Conservation (phyloP, 2,888 invertebrate genomes). For the Girardia tigrina region DNA sequence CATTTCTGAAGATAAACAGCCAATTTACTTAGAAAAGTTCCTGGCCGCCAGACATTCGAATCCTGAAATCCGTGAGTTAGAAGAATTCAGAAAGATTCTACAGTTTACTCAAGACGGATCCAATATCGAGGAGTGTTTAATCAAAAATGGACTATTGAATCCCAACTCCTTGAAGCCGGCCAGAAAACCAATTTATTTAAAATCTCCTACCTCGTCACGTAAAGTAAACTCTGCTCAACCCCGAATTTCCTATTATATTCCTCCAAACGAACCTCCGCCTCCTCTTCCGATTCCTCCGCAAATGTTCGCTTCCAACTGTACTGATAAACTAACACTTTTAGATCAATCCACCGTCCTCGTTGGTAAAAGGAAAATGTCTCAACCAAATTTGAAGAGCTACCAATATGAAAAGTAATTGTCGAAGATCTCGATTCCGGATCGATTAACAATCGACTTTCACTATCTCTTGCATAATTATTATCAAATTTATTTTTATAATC, state of each 20-base stretch:
- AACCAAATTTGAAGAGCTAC: not conserved
- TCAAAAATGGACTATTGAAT: not conserved
- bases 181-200: not conserved
- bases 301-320: not conserved
- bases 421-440: not conserved
- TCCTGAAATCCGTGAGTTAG: constrained; percentile 3
- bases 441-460: not conserved
- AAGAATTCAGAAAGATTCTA: not conserved
- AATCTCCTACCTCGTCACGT: not conserved
- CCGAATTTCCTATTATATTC: constrained; percentile 11
- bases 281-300: not conserved
- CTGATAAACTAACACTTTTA: not conserved
- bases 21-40: not conserved
- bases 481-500: not conserved
- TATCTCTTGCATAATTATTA: constrained; percentile 14
- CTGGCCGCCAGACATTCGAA: not conserved
- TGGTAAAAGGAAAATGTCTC: constrained; percentile 1
- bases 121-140: not conserved
- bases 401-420: not conserved
- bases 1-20: not conserved
- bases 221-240: not conserved
- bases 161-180: not conserved
- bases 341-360: not conserved
- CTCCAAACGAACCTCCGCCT: not conserved
- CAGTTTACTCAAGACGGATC: not conserved